Conservation (phyloP, 2,113 vertebrate species). For the Stegastes partitus region DNA sequence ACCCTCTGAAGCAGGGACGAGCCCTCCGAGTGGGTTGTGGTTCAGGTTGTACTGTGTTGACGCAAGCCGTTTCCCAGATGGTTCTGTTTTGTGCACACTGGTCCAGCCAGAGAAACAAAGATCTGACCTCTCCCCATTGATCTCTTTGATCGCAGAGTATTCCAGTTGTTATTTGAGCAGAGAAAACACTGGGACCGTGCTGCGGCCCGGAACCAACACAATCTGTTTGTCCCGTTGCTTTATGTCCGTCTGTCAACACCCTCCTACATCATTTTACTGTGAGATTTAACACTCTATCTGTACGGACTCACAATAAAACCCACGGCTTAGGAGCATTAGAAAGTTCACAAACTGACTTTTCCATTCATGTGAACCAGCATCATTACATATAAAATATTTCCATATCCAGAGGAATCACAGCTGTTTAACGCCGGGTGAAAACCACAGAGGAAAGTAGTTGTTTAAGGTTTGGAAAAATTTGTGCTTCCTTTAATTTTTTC, state of each 20-base stretch:
- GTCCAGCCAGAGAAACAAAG: conserved; percentile 39
- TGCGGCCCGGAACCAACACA: conserved; percentile 22
- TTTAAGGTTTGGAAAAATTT: conserved; percentile 40
- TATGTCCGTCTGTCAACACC: conserved; percentile 8
- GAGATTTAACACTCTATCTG: background rate
- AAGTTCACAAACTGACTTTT: conserved; percentile 1
- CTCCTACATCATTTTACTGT: background rate
- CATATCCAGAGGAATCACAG: conserved; percentile 23
- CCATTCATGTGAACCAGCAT: background rate
- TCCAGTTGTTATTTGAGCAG: conserved; percentile 45
- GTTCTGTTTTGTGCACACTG: conserved; percentile 43
- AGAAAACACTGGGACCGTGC: conserved; percentile 23
- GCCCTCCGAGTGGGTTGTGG: conserved; percentile 15
- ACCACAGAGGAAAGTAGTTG: conserved; percentile 43
- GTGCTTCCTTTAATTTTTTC: conserved; percentile 34
- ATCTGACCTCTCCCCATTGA: conserved; percentile 43
- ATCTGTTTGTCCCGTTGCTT: conserved; percentile 12
- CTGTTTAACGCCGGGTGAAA: conserved; percentile 32
- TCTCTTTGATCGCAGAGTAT: conserved; percentile 44
- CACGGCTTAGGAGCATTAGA: background rate
- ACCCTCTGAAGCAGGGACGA: conserved; percentile 17
- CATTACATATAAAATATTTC: conserved; percentile 17
- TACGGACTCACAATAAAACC: background rate
- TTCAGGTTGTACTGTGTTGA: conserved; percentile 39
- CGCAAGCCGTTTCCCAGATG: conserved; percentile 42